A percentile compares a stretch with the other conserved stretches of the same genome.
Conservation (phyloP, 2,113 vertebrate species). For the Pagrus major region DNA sequence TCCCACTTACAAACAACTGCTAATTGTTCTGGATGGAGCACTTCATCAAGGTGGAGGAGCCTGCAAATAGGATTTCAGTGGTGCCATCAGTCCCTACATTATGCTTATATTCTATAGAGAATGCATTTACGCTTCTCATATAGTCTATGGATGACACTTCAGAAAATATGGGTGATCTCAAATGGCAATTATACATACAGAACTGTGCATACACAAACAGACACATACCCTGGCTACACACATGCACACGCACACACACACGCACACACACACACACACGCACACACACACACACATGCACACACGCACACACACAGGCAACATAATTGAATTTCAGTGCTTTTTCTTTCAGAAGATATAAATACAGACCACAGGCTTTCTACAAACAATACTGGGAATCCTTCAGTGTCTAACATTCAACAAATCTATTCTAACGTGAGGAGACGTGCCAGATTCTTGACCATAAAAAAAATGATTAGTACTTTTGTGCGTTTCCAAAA, state of each 20-base stretch:
- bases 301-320: neutral
- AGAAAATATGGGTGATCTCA: neutral
- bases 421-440: neutral
- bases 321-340: neutral
- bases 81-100: constrained; percentile 3
- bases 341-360: neutral
- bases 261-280: neutral
- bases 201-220: neutral
- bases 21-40: constrained; percentile 46
- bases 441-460: neutral
- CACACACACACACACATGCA: neutral
- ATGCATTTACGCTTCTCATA: neutral
- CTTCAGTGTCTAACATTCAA: neutral
- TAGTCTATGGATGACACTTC: constrained; percentile 18
- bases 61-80: constrained; percentile 21
- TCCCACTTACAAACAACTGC: constrained; percentile 3
- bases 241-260: neutral
- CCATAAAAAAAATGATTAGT: neutral
- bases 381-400: neutral
- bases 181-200: neutral
- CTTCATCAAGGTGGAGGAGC: constrained; percentile 14
- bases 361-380: neutral
- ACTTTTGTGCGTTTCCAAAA: constrained; percentile 42
- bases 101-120: neutral
- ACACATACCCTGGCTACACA: neutral